phyloP scores from a whole-genome alignment of 2,888 invertebrate species.

The Cremastinae sp. region DNA sequence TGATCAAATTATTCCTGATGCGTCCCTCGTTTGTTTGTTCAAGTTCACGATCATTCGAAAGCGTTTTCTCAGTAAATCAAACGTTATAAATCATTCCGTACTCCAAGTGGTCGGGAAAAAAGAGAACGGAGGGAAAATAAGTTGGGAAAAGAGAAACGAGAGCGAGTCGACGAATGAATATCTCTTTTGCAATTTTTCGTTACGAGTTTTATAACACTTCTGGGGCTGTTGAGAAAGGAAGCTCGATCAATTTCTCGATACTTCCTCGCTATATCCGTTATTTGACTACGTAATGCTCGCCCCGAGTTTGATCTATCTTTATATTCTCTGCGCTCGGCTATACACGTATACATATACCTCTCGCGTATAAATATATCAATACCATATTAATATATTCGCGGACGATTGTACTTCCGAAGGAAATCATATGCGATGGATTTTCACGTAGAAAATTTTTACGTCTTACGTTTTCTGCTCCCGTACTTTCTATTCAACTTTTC shows the following conservation, averaged over 20 bases:
- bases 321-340: slow-evolving; percentile 9
- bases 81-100: slow-evolving; percentile 35
- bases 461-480: slow-evolving; percentile 9
- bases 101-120: background rate
- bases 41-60: slow-evolving; percentile 53
- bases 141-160: slow-evolving; percentile 15
- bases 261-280: slow-evolving; percentile 41
- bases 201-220: slow-evolving; percentile 45
- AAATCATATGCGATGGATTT: slow-evolving; percentile 31
- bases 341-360: slow-evolving; percentile 1
- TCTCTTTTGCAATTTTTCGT: slow-evolving; percentile 44
- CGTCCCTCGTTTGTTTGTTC: slow-evolving; percentile 43
- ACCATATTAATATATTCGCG: slow-evolving; percentile 17
- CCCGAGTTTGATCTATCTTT: slow-evolving; percentile 23
- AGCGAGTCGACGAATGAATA: slow-evolving; percentile 32
- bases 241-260: slow-evolving; percentile 54
- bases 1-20: slow-evolving; percentile 1
- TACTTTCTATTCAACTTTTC: slow-evolving; percentile 37
- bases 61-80: slow-evolving; percentile 31
- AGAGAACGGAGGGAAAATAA: slow-evolving; percentile 9
- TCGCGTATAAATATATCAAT: background rate
- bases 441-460: slow-evolving; percentile 28
- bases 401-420: slow-evolving; percentile 6
- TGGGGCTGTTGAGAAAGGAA: slow-evolving; percentile 16
- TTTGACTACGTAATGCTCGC: slow-evolving; percentile 46